phyloP scores from a whole-genome alignment of 2,113 vertebrate genomes.

The Myrmophylax atrothorax region DNA sequence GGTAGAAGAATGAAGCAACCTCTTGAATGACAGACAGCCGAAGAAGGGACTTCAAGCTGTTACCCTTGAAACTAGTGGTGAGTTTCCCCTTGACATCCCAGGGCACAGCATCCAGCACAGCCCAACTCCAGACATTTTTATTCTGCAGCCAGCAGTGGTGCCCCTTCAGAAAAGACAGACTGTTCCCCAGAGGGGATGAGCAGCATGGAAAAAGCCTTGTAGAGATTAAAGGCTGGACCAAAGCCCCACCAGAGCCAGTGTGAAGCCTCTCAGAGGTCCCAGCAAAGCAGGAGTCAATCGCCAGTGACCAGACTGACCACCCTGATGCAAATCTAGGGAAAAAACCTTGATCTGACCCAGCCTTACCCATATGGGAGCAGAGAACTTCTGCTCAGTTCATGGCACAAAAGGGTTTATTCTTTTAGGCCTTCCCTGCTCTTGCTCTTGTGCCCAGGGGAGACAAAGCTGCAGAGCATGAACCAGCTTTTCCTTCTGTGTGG shows the following conservation, averaged over 20 bases:
- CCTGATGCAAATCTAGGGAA: neutral
- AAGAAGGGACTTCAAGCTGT: neutral
- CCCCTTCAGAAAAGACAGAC: neutral
- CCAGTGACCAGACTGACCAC: neutral
- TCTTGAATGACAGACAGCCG: constrained; percentile 10
- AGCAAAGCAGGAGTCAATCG: neutral
- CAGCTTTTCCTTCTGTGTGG: neutral
- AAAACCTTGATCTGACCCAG: neutral
- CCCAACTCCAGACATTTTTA: neutral
- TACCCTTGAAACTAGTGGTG: constrained; percentile 16
- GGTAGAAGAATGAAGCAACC: neutral
- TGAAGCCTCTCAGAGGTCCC: neutral
- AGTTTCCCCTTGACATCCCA: neutral
- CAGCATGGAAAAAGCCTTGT: neutral
- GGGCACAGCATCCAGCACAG: neutral
- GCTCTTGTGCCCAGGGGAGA: neutral
- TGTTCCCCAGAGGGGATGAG: neutral
- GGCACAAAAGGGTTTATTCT: neutral
- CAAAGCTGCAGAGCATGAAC: neutral
- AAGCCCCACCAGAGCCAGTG: neutral
- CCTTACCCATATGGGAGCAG: neutral
- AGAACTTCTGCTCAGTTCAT: neutral
- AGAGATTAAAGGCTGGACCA: neutral
- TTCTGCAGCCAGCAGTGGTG: neutral
- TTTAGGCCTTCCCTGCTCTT: neutral